Evolutionary conservation across 2,797 vertebrate species (phyloP).

Genomic region (Dryobates pubescens): DNA sequence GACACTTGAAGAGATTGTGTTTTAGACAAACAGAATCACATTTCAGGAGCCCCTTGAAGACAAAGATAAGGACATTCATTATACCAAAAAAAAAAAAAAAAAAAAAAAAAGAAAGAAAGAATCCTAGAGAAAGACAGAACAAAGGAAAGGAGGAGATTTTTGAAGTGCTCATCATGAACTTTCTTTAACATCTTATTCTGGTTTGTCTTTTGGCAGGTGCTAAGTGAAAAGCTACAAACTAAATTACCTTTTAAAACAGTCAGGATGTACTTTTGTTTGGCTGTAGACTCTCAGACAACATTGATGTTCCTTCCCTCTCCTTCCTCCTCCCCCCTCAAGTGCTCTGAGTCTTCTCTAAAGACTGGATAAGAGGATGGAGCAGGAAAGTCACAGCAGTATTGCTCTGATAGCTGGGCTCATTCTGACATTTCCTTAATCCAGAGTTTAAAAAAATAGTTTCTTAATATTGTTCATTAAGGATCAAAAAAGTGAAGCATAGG

Average conservation of each 20-base stretch:
- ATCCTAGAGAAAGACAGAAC: background rate
- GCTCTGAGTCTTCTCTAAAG: background rate
- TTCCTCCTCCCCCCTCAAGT: background rate
- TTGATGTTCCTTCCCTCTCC: background rate
- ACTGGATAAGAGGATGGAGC: background rate
- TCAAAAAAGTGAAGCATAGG: background rate
- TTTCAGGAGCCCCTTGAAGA: background rate
- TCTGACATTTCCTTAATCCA: slow-evolving; percentile 28
- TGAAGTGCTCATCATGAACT: background rate
- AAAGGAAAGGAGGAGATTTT: background rate
- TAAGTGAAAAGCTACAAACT: slow-evolving; percentile 60
- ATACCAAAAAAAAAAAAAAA: background rate
- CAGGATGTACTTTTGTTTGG: slow-evolving; percentile 2
- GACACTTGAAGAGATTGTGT: background rate
- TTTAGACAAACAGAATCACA: background rate
- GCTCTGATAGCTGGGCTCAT: background rate
- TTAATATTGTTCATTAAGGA: background rate
- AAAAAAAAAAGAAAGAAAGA: no score
- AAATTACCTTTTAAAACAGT: slow-evolving; percentile 65
- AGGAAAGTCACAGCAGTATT: background rate
- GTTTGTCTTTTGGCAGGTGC: slow-evolving; percentile 49
- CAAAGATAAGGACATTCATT: background rate
- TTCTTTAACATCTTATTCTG: slow-evolving; percentile 3
- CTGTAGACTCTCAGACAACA: background rate
- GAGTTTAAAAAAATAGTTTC: background rate